A percentile compares a stretch with the other conserved stretches of the same genome.
phyloP scores from a whole-genome alignment of 2,888 invertebrate genomes.

The Oasisia sp. region DNA sequence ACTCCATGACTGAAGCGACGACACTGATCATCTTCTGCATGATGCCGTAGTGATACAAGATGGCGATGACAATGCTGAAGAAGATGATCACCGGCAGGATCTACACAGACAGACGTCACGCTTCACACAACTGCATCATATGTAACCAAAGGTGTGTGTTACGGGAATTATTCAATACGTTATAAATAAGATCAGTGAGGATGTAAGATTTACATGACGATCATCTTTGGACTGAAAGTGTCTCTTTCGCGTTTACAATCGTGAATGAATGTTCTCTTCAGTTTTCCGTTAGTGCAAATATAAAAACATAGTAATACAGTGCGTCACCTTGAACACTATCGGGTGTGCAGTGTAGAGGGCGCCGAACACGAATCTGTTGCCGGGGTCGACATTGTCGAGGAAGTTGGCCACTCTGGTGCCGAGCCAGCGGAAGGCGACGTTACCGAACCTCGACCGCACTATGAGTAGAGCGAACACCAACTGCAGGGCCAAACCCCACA shows the following conservation, averaged over 20 bases:
- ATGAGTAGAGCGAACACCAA: constrained; percentile 72
- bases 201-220: too few species aligned
- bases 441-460: constrained; percentile 46
- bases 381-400: constrained; percentile 80
- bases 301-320: too few species aligned
- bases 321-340: constrained; percentile 85
- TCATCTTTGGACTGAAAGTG: too few species aligned
- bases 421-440: constrained; percentile 77
- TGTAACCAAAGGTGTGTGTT: not conserved
- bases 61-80: constrained; percentile 88
- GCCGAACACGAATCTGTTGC: constrained; percentile 88
- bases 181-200: not conserved
- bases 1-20: constrained; percentile 78
- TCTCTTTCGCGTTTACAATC: too few species aligned
- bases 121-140: not conserved
- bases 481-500: constrained; percentile 84
- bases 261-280: not conserved
- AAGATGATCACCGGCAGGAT: constrained; percentile 91
- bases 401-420: constrained; percentile 81
- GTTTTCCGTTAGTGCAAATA: constrained; percentile 51
- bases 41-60: constrained; percentile 82
- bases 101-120: constrained; percentile 68
- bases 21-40: constrained; percentile 86
- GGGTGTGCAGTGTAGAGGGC: constrained; percentile 66
- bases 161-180: not conserved